A percentile compares a stretch with the other conserved stretches of the same genome.
These are phyloP conservation scores for Glaucidium brasilianum DNA, from an alignment of 2,113 vertebrate genomes.

Conservation along the genomic window DNA sequence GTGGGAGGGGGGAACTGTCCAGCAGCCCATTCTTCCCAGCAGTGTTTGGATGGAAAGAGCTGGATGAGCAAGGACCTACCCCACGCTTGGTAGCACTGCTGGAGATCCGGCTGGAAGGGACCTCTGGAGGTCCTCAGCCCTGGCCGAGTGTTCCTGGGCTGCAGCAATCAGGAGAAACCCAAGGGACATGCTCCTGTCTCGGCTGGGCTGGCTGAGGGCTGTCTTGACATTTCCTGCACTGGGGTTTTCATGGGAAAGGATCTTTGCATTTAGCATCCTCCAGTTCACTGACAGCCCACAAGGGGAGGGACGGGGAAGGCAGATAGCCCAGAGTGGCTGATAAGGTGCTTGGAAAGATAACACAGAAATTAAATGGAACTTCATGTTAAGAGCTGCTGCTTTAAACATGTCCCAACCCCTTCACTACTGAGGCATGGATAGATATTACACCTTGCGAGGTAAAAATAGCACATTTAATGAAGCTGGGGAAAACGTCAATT, in stretches of 20 bases:
- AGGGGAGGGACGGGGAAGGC: neutral
- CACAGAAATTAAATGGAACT: neutral
- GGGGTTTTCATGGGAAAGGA: neutral
- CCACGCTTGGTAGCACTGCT: accelerated
- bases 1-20: accelerated
- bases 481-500: neutral
- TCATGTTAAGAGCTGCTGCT: neutral
- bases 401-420: neutral
- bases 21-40: accelerated
- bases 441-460: neutral
- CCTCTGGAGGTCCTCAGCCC: neutral
- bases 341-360: conserved; percentile 34
- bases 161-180: neutral
- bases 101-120: neutral
- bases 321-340: neutral
- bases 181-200: accelerated
- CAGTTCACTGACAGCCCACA: neutral
- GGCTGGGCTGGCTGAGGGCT: accelerated
- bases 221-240: accelerated
- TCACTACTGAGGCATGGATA: accelerated
- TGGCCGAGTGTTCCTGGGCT: neutral
- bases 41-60: neutral
- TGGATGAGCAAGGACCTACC: neutral
- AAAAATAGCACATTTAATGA: conserved; percentile 52
- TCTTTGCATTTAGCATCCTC: neutral